Evolutionary conservation across 2,797 vertebrate genomes (phyloP).

Genomic region (Hafferia zeledoni): DNA sequence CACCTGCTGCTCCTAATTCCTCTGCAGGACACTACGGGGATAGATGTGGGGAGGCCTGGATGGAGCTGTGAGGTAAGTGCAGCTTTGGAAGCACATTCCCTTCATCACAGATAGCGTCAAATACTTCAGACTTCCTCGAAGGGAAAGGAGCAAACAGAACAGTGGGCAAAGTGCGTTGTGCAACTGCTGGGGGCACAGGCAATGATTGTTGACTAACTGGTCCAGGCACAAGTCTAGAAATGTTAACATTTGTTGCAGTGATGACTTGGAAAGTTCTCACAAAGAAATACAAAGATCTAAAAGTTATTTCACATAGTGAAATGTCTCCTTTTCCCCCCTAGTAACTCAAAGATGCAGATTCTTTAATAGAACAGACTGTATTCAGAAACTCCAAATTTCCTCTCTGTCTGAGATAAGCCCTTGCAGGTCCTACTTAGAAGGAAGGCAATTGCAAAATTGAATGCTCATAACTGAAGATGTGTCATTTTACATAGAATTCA

Average conservation of each 20-base stretch:
- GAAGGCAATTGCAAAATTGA: not conserved
- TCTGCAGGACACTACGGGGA: rapidly evolving
- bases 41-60: not conserved
- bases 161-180: not conserved
- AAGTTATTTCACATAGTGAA: not conserved
- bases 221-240: not conserved
- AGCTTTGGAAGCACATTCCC: not conserved
- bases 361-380: not conserved
- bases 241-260: not conserved
- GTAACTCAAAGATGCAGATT: not conserved
- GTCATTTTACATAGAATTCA: not conserved
- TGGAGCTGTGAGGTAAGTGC: not conserved
- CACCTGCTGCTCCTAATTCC: not conserved
- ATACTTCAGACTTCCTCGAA: not conserved
- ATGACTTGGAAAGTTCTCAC: not conserved
- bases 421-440: not conserved
- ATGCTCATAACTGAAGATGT: not conserved
- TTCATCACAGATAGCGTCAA: not conserved
- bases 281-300: not conserved
- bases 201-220: not conserved
- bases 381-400: not conserved
- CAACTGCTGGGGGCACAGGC: not conserved
- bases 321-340: not conserved
- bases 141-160: not conserved
- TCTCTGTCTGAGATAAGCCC: not conserved